A percentile compares a stretch with the other conserved stretches of the same genome.
These are phyloP conservation scores for Alcedo quadribrachys DNA, from an alignment of 2,797 vertebrate species.

Conservation along the genomic window DNA sequence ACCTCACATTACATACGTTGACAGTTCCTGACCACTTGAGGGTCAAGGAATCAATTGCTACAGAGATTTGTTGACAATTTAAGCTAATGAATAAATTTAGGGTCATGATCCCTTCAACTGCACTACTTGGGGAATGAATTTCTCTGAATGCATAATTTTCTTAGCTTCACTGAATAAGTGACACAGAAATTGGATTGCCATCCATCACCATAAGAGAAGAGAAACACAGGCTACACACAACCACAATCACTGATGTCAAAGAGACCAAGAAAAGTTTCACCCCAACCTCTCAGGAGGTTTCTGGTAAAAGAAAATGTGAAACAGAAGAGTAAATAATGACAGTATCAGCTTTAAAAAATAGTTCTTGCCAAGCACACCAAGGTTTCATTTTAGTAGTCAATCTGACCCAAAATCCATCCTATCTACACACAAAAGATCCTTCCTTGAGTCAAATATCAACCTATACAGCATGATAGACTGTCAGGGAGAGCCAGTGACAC, in stretches of 20 bases:
- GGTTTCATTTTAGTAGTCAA: background rate
- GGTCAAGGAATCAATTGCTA: conserved; percentile 33
- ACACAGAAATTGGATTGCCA: background rate
- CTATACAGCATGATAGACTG: background rate
- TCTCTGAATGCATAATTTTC: conserved; percentile 26
- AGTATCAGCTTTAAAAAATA: background rate
- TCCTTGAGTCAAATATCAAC: background rate
- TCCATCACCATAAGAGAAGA: background rate
- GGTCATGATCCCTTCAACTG: background rate
- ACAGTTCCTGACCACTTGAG: background rate
- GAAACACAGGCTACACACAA: background rate
- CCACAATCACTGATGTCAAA: background rate
- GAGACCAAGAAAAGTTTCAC: background rate
- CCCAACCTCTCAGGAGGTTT: background rate
- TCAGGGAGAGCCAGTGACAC: background rate
- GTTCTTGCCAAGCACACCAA: background rate
- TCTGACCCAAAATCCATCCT: background rate
- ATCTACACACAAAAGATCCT: background rate
- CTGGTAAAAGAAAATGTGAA: background rate
- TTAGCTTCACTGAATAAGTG: background rate
- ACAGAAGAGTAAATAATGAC: background rate
- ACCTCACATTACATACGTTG: background rate
- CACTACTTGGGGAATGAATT: background rate
- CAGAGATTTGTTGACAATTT: conserved; percentile 41
- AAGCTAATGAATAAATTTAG: conserved; percentile 38